Evolutionary conservation across 2,888 invertebrate species (phyloP).

Genomic region (Bimastos eiseni): DNA sequence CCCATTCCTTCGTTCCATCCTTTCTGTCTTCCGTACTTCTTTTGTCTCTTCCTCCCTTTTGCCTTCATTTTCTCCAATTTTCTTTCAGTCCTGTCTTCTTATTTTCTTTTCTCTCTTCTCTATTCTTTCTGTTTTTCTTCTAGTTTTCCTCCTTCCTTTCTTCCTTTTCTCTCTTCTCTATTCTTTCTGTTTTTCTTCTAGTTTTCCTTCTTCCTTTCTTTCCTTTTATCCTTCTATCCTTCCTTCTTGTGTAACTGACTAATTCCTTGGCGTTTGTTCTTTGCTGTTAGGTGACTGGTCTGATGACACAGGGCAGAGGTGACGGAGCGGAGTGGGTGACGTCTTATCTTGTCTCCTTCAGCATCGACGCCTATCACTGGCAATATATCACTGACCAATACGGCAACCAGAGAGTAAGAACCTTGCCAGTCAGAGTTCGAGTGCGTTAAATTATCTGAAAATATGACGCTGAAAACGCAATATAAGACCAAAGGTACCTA

Average conservation of each 20-base stretch:
- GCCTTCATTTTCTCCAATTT: too few species aligned
- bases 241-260: not conserved
- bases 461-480: not conserved
- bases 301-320: slow-evolving; percentile 65
- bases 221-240: too few species aligned
- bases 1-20: too few species aligned
- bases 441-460: not conserved
- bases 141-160: too few species aligned
- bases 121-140: too few species aligned
- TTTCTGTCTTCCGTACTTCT: too few species aligned
- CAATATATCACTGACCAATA: slow-evolving; percentile 64
- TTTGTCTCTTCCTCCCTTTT: too few species aligned
- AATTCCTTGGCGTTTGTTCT: not conserved
- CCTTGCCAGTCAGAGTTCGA: not conserved
- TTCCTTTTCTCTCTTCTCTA: too few species aligned
- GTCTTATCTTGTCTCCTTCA: slow-evolving; percentile 64
- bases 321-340: slow-evolving; percentile 66
- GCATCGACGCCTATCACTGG: slow-evolving; percentile 66
- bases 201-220: too few species aligned
- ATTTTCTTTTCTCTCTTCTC: too few species aligned
- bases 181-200: too few species aligned
- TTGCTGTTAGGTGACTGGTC: slow-evolving; percentile 55
- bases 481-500: not conserved
- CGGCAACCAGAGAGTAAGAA: slow-evolving; percentile 64
- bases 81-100: too few species aligned